Conservation (phyloP, 2,888 invertebrate species). For the Laothoe populi region DNA sequence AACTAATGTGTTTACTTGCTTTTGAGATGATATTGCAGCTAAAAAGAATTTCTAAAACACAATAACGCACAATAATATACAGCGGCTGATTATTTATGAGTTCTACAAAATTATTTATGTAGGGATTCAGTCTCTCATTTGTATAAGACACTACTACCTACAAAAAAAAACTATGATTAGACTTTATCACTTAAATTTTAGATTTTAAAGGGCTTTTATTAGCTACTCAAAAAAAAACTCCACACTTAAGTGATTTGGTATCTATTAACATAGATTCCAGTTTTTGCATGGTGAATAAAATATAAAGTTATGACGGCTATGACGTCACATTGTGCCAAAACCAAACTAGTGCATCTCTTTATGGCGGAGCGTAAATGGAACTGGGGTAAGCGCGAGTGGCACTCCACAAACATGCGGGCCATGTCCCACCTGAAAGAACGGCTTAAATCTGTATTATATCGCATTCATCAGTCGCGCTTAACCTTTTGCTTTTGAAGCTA, state of each 20-base stretch:
- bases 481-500: constrained; percentile 11
- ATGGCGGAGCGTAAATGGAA: constrained; percentile 23
- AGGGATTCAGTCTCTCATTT: no score
- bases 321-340: constrained; percentile 11
- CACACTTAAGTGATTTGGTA: no score
- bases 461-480: constrained; percentile 16
- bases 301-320: neutral
- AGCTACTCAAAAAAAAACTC: neutral
- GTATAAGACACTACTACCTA: no score
- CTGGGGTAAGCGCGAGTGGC: constrained; percentile 27
- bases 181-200: no score
- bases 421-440: constrained; percentile 17
- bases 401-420: constrained; percentile 17
- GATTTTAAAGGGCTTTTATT: neutral
- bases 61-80: no score
- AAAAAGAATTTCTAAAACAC: no score
- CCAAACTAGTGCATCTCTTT: constrained; percentile 24
- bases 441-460: constrained; percentile 23
- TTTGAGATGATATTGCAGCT: neutral
- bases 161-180: no score
- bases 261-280: no score
- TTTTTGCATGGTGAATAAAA: neutral
- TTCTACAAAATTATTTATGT: no score
- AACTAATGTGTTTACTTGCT: constrained; percentile 13
- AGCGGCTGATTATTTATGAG: no score